A percentile compares a stretch with the other conserved stretches of the same genome.
Evolutionary conservation across 2,797 vertebrate species (phyloP).

Genomic region (Clangula hyemalis): DNA sequence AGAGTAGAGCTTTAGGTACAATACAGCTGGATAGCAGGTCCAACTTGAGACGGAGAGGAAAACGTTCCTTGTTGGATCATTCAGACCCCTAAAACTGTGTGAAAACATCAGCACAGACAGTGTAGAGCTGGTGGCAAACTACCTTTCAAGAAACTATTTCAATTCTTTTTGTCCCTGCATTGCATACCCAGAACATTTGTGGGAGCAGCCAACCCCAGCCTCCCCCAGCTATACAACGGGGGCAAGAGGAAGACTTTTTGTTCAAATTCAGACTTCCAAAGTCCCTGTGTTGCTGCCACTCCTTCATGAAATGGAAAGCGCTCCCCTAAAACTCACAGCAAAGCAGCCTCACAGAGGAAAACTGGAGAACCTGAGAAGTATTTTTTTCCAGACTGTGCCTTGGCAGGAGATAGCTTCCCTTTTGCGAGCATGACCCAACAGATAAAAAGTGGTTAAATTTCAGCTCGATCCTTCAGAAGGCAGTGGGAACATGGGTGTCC

Average conservation of each 20-base stretch:
- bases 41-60: neutral
- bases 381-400: neutral
- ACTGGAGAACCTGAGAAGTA: neutral
- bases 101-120: accelerated
- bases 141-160: neutral
- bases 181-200: neutral
- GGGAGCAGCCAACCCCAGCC: neutral
- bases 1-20: accelerated
- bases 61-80: neutral
- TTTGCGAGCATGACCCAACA: accelerated
- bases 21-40: accelerated
- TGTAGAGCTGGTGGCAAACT: neutral
- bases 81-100: neutral
- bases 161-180: neutral
- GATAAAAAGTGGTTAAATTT: neutral
- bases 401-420: neutral
- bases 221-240: accelerated
- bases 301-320: neutral
- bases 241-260: neutral
- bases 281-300: neutral
- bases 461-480: neutral
- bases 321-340: neutral
- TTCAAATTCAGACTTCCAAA: neutral
- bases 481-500: neutral
- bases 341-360: neutral